Conservation (phyloP, 1,140 invertebrate genomes). For the Scaptomyza graminum region DNA sequence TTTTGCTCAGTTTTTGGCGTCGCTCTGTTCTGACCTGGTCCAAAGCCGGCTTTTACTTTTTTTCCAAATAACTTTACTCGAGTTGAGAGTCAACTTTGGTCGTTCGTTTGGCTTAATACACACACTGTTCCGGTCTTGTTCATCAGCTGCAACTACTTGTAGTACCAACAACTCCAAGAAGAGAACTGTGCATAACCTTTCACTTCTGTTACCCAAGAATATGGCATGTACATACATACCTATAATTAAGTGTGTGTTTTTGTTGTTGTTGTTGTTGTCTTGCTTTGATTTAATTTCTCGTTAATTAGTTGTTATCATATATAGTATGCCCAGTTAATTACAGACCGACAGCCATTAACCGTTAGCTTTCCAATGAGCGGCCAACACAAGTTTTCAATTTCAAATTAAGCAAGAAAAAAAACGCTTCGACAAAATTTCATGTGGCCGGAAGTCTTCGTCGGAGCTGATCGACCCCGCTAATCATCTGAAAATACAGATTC, state of each 20-base stretch:
- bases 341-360: conserved; percentile 49
- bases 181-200: conserved; percentile 49
- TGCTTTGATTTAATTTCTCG: conserved; percentile 58
- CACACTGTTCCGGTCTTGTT: conserved; percentile 17
- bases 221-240: no score
- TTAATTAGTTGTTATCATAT: conserved; percentile 72
- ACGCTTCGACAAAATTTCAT: not conserved
- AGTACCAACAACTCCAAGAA: no score
- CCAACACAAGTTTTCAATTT: conserved; percentile 39
- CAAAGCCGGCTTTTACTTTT: conserved; percentile 52
- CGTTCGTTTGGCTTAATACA: not conserved
- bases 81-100: not conserved
- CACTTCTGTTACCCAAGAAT: conserved; percentile 37
- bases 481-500: conserved; percentile 29
- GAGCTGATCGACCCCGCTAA: not conserved
- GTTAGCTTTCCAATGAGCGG: conserved; percentile 46
- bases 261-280: conserved; percentile 17
- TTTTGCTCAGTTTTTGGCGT: conserved; percentile 22
- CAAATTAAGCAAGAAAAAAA: conserved; percentile 8
- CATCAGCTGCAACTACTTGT: conserved; percentile 26
- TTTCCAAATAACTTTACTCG: conserved; percentile 8
- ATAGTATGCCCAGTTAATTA: conserved; percentile 43
- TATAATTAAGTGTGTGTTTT: conserved; percentile 10
- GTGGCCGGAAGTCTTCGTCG: conserved; percentile 40
- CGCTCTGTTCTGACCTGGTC: not conserved